Conservation (phyloP, 2,113 vertebrate species). For the Peromyscus leucopus region DNA sequence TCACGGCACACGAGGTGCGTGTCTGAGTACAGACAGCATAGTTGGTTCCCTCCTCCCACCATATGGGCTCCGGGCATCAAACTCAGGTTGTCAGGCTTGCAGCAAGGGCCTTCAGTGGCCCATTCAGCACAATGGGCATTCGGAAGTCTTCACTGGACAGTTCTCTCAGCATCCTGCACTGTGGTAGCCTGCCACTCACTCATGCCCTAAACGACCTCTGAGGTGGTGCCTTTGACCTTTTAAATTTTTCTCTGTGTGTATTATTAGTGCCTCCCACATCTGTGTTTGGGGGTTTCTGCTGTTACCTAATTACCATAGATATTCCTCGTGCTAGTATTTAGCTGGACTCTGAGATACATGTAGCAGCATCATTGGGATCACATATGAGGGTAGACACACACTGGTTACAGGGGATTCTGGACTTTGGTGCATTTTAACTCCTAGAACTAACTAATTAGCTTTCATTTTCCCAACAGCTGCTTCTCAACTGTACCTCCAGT, state of each 20-base stretch:
- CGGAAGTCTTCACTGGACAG: background rate
- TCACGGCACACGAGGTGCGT: background rate
- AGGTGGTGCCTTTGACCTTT: background rate
- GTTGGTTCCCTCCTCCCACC: background rate
- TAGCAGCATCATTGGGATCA: background rate
- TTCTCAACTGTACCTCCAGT: background rate
- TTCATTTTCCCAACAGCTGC: background rate
- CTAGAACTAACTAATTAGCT: background rate
- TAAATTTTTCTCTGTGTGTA: background rate
- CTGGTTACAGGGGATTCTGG: background rate
- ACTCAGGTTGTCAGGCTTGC: background rate
- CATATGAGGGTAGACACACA: background rate
- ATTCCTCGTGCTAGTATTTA: slow-evolving; percentile 13
- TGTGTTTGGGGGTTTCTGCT: slow-evolving; percentile 8
- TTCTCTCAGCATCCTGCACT: background rate
- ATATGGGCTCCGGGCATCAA: background rate
- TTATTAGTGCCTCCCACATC: background rate
- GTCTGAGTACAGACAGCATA: background rate
- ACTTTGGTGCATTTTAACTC: background rate
- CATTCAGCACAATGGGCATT: background rate
- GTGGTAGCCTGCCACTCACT: background rate
- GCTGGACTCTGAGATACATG: background rate
- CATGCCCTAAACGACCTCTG: background rate
- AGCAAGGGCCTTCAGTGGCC: background rate
- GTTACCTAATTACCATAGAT: background rate